These are phyloP conservation scores for Chunga burmeisteri DNA, from an alignment of 2,113 vertebrate species.

Conservation along the genomic window DNA sequence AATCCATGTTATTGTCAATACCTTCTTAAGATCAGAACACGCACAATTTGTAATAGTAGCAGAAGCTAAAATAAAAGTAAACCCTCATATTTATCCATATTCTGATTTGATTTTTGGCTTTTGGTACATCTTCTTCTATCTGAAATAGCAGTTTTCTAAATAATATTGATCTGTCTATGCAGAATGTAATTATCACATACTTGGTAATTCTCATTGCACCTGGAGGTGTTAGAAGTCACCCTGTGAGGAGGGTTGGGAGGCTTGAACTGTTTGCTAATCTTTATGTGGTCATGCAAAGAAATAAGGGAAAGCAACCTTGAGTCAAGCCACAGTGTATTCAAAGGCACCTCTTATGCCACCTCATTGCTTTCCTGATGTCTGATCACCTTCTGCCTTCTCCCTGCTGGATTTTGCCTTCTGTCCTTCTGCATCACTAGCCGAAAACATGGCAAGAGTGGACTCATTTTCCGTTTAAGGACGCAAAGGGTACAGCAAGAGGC, in stretches of 20 bases:
- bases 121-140: background rate
- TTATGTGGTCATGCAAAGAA: background rate
- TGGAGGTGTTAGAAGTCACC: background rate
- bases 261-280: background rate
- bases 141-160: background rate
- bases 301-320: background rate
- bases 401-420: background rate
- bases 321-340: background rate
- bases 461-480: background rate
- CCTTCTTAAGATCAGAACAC: background rate
- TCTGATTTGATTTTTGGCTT: background rate
- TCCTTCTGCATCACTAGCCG: background rate
- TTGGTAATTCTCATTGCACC: background rate
- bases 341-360: background rate
- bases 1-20: conserved; percentile 47
- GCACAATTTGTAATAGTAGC: background rate
- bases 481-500: background rate
- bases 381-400: background rate
- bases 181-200: conserved; percentile 19
- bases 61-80: background rate
- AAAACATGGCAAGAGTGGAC: background rate
- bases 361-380: background rate
- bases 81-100: background rate
- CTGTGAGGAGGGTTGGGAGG: background rate
- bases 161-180: background rate